Conservation (phyloP, 2,888 invertebrate genomes). For the Scaptomyza tumidula region DNA sequence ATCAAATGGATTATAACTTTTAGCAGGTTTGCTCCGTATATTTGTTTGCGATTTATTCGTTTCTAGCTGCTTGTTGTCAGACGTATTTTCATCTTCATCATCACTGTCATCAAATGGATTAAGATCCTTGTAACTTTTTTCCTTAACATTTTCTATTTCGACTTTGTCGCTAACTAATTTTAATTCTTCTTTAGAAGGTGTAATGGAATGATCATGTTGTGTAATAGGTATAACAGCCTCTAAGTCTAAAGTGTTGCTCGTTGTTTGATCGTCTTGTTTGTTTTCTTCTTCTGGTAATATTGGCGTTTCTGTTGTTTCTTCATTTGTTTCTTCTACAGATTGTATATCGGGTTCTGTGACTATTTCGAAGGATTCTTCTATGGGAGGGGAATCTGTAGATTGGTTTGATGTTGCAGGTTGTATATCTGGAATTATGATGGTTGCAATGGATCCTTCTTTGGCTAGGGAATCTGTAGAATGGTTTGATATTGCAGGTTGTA, state of each 20-base stretch:
- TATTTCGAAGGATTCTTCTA: not conserved
- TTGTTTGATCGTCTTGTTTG: not conserved
- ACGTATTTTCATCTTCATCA: not conserved
- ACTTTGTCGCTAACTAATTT: slow-evolving; percentile 1
- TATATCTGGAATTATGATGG: not conserved
- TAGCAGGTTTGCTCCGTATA: not conserved
- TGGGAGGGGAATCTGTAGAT: not conserved
- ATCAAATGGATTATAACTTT: slow-evolving; percentile 2
- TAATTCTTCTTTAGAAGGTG: not conserved
- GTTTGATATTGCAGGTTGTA: not conserved
- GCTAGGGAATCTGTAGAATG: not conserved
- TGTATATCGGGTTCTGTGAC: not conserved
- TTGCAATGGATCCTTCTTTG: not conserved
- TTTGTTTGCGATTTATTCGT: not conserved
- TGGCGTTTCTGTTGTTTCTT: not conserved
- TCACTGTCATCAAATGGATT: slow-evolving; percentile 9
- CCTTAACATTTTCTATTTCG: not conserved
- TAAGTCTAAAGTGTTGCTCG: not conserved
- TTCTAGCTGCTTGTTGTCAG: not conserved
- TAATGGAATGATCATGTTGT: not conserved
- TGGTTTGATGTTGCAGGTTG: not conserved
- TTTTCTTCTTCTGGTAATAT: not conserved
- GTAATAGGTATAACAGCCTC: not conserved
- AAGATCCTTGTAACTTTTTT: not conserved
- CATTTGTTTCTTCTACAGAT: not conserved